Conservation (phyloP, 1,140 invertebrate species). For the Rhopalosiphum padi region DNA sequence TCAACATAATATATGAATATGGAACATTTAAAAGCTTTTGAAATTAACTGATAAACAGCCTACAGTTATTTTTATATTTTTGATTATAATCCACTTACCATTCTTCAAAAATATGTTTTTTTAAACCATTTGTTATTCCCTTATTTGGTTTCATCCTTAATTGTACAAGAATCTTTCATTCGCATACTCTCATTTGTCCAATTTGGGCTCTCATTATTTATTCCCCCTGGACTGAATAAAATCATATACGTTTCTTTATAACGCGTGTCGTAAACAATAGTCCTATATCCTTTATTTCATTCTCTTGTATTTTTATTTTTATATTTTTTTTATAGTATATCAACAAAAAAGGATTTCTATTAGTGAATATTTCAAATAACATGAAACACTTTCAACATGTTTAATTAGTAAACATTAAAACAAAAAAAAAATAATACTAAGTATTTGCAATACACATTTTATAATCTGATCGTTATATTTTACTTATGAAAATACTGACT, state of each 20-base stretch:
- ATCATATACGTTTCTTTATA: background rate
- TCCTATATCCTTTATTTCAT: background rate
- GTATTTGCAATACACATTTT: too few relatives aligned
- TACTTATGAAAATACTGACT: too few relatives aligned
- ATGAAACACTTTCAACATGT: background rate
- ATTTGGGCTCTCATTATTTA: constrained; percentile 4
- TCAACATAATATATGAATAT: background rate
- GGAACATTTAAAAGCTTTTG: background rate
- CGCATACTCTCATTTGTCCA: background rate
- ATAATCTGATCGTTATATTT: too few relatives aligned
- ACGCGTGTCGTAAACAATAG: background rate
- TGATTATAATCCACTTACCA: background rate
- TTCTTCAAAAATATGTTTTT: background rate
- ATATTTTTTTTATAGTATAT: background rate
- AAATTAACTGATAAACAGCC: background rate
- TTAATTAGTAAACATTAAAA: too few relatives aligned
- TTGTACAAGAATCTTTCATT: constrained; percentile 5
- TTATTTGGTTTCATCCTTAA: background rate
- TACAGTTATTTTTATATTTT: background rate
- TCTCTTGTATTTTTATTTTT: background rate
- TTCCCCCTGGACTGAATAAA: background rate
- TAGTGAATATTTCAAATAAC: background rate
- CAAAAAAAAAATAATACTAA: too few relatives aligned
- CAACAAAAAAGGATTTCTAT: background rate
- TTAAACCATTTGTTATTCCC: background rate